phyloP scores from a whole-genome alignment of 2,888 invertebrate genomes.

The Perdita meconis region DNA sequence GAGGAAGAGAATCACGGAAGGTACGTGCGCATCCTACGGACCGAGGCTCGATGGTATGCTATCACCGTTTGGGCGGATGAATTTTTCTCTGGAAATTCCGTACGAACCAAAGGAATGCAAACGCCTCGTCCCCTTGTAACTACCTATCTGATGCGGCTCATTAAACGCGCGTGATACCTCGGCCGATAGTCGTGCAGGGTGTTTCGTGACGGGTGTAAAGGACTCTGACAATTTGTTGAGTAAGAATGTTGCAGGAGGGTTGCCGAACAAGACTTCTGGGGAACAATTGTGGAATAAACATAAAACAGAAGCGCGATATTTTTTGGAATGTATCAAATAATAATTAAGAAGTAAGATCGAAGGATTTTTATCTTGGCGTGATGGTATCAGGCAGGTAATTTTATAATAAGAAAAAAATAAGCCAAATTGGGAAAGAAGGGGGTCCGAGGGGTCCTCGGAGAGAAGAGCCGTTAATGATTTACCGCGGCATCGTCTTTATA shows the following conservation, averaged over 20 bases:
- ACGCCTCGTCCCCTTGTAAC: conserved; percentile 54
- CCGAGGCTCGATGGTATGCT: conserved; percentile 60
- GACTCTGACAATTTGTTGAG: conserved; percentile 14
- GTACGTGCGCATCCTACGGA: conserved; percentile 6
- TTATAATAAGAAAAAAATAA: conserved; percentile 72
- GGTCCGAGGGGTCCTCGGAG: conserved; percentile 19
- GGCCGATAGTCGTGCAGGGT: conserved; percentile 60
- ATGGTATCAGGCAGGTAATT: conserved; percentile 48
- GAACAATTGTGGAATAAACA: not conserved
- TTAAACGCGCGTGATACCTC: conserved; percentile 65
- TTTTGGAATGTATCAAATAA: conserved; percentile 5
- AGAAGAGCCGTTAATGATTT: conserved; percentile 71
- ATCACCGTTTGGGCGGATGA: conserved; percentile 64
- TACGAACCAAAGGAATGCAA: conserved; percentile 60
- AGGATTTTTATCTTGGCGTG: conserved; percentile 49
- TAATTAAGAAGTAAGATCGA: conserved; percentile 31
- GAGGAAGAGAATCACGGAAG: conserved; percentile 36
- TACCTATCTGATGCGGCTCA: conserved; percentile 67
- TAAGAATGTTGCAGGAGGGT: not conserved
- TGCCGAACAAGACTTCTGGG: not conserved
- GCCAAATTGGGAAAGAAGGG: conserved; percentile 21
- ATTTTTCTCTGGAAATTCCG: conserved; percentile 67
- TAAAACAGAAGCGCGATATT: too few relatives aligned
- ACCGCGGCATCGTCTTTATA: conserved; percentile 72
- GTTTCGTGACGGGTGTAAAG: conserved; percentile 20